A percentile compares a stretch with the other conserved stretches of the same genome.
These are phyloP conservation scores for Eclectus roratus DNA, from an alignment of 2,113 vertebrate genomes.

Conservation along the genomic window DNA sequence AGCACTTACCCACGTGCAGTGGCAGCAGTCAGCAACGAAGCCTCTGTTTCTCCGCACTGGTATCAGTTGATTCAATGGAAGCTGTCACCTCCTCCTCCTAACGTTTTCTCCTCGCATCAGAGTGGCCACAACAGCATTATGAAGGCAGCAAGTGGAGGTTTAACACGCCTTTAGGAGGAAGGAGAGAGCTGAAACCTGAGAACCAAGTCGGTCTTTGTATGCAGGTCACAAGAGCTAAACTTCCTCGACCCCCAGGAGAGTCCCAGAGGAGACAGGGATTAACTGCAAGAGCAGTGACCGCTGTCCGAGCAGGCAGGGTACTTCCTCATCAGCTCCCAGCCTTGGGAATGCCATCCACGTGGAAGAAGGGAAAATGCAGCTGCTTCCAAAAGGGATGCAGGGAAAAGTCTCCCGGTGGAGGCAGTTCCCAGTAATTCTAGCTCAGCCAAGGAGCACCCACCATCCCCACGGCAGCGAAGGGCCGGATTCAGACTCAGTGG, in stretches of 20 bases:
- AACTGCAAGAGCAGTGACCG: neutral
- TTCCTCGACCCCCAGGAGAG: neutral
- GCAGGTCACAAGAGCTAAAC: neutral
- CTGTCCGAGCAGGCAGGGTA: neutral
- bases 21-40: neutral
- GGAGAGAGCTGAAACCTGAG: neutral
- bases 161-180: neutral
- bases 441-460: neutral
- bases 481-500: neutral
- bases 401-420: neutral
- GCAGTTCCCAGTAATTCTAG: neutral
- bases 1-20: slow-evolving; percentile 8
- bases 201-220: neutral
- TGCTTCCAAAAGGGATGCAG: neutral
- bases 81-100: neutral
- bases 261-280: neutral
- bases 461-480: neutral
- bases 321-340: neutral
- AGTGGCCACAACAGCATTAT: neutral
- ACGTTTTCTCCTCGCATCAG: neutral
- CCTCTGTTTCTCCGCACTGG: neutral
- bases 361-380: neutral
- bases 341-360: neutral
- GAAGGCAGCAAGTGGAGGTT: neutral
- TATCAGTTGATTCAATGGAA: neutral